Evolutionary conservation across 1,140 invertebrate species (phyloP).

Genomic region (Drosophila ercepeae): DNA sequence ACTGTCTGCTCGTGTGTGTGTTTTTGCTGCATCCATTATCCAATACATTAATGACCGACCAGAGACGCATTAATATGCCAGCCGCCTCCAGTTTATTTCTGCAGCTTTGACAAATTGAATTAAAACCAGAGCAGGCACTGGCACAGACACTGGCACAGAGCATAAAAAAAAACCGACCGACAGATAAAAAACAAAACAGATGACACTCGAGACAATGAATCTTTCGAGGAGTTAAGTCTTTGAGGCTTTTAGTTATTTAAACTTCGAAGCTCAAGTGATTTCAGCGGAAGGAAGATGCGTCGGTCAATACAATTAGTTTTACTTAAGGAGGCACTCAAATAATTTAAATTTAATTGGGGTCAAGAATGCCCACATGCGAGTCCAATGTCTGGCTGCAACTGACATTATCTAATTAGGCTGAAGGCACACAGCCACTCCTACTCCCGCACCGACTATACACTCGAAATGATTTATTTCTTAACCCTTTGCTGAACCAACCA

Average conservation of each 20-base stretch:
- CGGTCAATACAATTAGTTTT: constrained; percentile 73
- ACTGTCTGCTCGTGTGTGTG: neutral
- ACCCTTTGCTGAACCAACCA: too few relatives aligned
- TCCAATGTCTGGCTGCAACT: constrained; percentile 43
- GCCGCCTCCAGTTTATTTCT: constrained; percentile 24
- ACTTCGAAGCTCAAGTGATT: constrained; percentile 13
- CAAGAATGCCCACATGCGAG: constrained; percentile 42
- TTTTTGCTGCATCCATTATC: constrained; percentile 50
- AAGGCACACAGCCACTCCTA: neutral
- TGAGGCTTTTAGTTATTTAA: neutral
- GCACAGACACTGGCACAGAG: too few relatives aligned
- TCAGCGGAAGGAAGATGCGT: constrained; percentile 35
- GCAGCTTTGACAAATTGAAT: constrained; percentile 73
- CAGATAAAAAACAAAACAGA: constrained; percentile 6
- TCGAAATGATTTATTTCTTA: constrained; percentile 67
- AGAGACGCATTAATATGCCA: constrained; percentile 75
- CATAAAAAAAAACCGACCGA: constrained; percentile 1
- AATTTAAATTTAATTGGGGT: constrained; percentile 80
- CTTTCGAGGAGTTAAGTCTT: constrained; percentile 5
- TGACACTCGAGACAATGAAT: constrained; percentile 38
- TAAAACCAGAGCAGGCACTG: constrained; percentile 58
- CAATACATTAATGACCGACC: constrained; percentile 73
- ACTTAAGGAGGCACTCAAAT: constrained; percentile 71
- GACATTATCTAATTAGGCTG: constrained; percentile 80
- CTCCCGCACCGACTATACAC: constrained; percentile 12